Base-by-base conservation (phyloP, 2,888 invertebrate genomes). In the Toxonevra muliebris region DNA sequence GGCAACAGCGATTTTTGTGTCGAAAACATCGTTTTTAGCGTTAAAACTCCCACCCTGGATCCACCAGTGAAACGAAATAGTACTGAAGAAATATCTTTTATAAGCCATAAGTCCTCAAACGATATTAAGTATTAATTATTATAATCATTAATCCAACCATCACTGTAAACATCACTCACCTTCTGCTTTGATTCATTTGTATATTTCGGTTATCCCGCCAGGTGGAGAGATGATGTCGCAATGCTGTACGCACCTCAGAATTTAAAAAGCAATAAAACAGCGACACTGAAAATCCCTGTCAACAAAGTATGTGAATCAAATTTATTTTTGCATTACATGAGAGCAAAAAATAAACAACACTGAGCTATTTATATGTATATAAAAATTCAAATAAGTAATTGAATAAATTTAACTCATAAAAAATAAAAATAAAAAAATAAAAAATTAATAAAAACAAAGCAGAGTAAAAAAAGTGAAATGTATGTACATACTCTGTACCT, bases 261-360 rank as follows among this genome's bases (percentile, higher is more conserved):
- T 96, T 96, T 80, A 96, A 89, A 86, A 96, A 96, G 85, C 96
- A 96, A 88, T 95, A 96, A 87, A 96, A 93, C 72, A 96, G 86
- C 13, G 96, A 94, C 73, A 96, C 95, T 64, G 92, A 92, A 81
- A 96, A 92, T 73, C 96, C 96, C 96, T 96, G 87, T 12, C 58
- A 71, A 55, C 50, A 68, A 45, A 58, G 43, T 19, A 65, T 55
- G 66, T 68, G 42, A 64, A 70, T 71, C 67, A 66, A 66, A 45
- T 30, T 55, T 55, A 53, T 53, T 52, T 52, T 60, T 61, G 50
- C 61, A 54, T 53, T 45, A 55, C 58, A 12, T 15, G 52, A 30
- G 2, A 30, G 30, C 30, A 30, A 30, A 30, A 30, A 7, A 30
- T 30, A 30, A 30, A 30, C 30, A 30, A 30, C 30, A 30, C 30